Evolutionary conservation across 2,888 invertebrate species (phyloP).

Genomic region (Pycnomerus fuliginosus): DNA sequence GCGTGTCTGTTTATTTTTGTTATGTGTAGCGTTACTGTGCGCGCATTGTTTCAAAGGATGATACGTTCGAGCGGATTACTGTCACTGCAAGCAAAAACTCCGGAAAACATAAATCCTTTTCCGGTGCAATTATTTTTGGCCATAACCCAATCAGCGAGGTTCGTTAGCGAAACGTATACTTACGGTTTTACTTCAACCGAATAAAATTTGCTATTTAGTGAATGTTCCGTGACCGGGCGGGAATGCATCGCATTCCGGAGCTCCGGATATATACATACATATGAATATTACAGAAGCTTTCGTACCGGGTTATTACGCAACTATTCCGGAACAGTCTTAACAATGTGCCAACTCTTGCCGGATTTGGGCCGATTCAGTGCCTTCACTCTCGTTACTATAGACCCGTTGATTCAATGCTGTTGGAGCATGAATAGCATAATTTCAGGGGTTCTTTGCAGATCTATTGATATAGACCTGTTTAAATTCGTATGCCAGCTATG

Average conservation of each 20-base stretch:
- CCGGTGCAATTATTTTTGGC: slow-evolving; percentile 18
- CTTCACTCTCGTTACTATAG: no score
- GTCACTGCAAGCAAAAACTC: slow-evolving; percentile 13
- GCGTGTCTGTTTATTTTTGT: slow-evolving; percentile 20
- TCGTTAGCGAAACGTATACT: slow-evolving; percentile 14
- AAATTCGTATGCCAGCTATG: no score
- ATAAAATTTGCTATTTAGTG: slow-evolving; percentile 16
- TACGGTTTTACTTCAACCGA: no score
- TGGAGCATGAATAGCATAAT: no score
- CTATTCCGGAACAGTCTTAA: slow-evolving; percentile 25
- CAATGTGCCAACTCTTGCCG: slow-evolving; percentile 21
- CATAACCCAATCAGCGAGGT: slow-evolving; percentile 14
- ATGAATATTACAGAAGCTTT: slow-evolving; percentile 33
- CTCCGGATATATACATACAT: slow-evolving; percentile 31
- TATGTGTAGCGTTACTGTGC: no score
- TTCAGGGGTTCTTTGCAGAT: no score
- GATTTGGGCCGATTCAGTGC: slow-evolving; percentile 16
- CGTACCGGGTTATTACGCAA: slow-evolving; percentile 26
- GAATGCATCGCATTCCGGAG: slow-evolving; percentile 34
- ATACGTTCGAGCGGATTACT: slow-evolving; percentile 20
- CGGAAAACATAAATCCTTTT: no score
- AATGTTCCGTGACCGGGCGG: slow-evolving; percentile 27
- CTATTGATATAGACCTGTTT: no score
- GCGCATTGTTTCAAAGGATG: slow-evolving; percentile 15
- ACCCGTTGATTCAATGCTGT: no score